A percentile compares a stretch with the other conserved stretches of the same genome.
Evolutionary conservation across 2,888 invertebrate species (phyloP).

Genomic region (Drosophila barbarae): DNA sequence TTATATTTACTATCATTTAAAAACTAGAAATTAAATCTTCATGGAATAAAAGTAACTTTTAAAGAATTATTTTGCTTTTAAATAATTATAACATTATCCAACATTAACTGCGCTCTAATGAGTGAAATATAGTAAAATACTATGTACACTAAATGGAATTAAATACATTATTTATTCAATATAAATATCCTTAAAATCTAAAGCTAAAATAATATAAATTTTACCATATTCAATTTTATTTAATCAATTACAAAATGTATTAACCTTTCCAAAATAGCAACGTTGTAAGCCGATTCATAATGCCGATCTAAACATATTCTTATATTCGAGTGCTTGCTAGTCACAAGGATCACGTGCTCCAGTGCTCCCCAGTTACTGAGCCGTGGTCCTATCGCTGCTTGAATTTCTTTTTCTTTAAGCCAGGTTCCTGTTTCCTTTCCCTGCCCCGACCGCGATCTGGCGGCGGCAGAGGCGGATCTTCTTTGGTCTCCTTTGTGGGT

Average conservation of each 20-base stretch:
- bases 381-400: slow-evolving; percentile 5
- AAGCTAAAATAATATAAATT: background rate
- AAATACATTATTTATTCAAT: no score
- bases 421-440: background rate
- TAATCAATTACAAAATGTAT: background rate
- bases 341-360: slow-evolving; percentile 9
- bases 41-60: no score
- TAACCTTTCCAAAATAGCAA: background rate
- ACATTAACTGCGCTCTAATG: no score
- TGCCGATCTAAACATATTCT: slow-evolving; percentile 8
- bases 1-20: no score
- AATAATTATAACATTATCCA: no score
- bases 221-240: background rate
- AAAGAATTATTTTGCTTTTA: no score
- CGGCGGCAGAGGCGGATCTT: background rate
- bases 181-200: background rate
- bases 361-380: slow-evolving; percentile 2
- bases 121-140: no score
- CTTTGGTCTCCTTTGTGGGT: background rate
- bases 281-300: background rate
- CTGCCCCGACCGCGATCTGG: background rate
- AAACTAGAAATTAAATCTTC: no score
- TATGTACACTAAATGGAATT: no score
- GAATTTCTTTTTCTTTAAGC: slow-evolving; percentile 7
- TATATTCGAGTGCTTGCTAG: background rate